phyloP scores from a whole-genome alignment of 2,113 vertebrate genomes.

The Nipponia nippon region DNA sequence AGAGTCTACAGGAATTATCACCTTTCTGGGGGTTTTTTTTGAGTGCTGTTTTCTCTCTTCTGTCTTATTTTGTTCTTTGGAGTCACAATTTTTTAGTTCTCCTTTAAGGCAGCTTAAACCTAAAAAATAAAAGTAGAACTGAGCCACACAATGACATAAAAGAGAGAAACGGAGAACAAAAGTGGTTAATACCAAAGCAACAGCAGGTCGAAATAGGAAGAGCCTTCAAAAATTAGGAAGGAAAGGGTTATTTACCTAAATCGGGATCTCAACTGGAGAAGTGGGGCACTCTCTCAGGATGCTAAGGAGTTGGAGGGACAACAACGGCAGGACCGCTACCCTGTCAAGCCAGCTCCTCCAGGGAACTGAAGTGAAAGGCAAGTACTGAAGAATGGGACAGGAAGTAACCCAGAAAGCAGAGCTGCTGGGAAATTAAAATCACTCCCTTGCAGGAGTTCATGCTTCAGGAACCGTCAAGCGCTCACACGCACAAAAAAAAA shows the following conservation, averaged over 20 bases:
- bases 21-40: slow-evolving; percentile 6
- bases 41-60: background rate
- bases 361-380: background rate
- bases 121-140: slow-evolving; percentile 21
- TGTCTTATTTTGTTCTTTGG: slow-evolving; percentile 17
- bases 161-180: background rate
- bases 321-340: background rate
- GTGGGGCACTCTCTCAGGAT: background rate
- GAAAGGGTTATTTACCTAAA: background rate
- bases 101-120: slow-evolving; percentile 45
- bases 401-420: slow-evolving; percentile 38
- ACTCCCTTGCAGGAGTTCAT: background rate
- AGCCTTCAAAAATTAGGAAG: background rate
- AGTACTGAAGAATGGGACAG: background rate
- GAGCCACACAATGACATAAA: background rate
- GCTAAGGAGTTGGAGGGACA: background rate
- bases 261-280: background rate
- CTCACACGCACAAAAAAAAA: background rate
- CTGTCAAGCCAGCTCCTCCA: background rate
- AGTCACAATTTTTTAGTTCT: slow-evolving; percentile 12
- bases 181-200: background rate
- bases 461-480: background rate
- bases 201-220: background rate
- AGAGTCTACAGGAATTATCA: slow-evolving; percentile 46
- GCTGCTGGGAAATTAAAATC: slow-evolving; percentile 19